phyloP scores from a whole-genome alignment of 2,888 invertebrate species.

The Chymomyza fuscimana region DNA sequence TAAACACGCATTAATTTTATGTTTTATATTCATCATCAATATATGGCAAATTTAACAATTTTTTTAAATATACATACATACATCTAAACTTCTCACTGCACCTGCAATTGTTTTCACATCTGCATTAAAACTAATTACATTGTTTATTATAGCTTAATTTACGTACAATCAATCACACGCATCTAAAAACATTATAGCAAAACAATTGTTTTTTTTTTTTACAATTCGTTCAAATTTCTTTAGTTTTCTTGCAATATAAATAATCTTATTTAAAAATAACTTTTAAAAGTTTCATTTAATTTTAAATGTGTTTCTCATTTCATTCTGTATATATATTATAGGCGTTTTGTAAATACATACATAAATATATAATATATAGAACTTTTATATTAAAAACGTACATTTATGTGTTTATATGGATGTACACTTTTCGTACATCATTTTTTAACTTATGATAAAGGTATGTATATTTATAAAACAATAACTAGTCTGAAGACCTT shows the following conservation, averaged over 20 bases:
- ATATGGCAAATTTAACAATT: conserved; percentile 74
- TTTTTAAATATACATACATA: conserved; percentile 64
- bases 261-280: conserved; percentile 41
- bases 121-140: conserved; percentile 32
- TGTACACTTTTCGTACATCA: neutral
- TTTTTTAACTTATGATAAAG: conserved; percentile 3
- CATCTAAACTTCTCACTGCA: conserved; percentile 51
- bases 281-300: conserved; percentile 13
- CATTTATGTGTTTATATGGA: conserved; percentile 27
- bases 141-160: conserved; percentile 53
- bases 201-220: conserved; percentile 33
- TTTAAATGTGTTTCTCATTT: conserved; percentile 3
- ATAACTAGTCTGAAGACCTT: conserved; percentile 78
- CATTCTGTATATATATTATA: conserved; percentile 18
- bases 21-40: conserved; percentile 58
- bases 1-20: neutral
- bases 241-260: conserved; percentile 17
- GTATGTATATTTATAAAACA: conserved; percentile 54
- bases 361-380: conserved; percentile 25
- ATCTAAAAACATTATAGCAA: conserved; percentile 64
- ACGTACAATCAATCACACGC: conserved; percentile 72
- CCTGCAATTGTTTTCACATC: conserved; percentile 36
- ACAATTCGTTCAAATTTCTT: neutral
- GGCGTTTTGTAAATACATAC: conserved; percentile 18
- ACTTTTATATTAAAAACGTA: neutral